Percentiles rank a stretch among this genome's conserved stretches.
Conservation (phyloP, 2,888 invertebrate genomes). For the Sinotaia quadrata region DNA sequence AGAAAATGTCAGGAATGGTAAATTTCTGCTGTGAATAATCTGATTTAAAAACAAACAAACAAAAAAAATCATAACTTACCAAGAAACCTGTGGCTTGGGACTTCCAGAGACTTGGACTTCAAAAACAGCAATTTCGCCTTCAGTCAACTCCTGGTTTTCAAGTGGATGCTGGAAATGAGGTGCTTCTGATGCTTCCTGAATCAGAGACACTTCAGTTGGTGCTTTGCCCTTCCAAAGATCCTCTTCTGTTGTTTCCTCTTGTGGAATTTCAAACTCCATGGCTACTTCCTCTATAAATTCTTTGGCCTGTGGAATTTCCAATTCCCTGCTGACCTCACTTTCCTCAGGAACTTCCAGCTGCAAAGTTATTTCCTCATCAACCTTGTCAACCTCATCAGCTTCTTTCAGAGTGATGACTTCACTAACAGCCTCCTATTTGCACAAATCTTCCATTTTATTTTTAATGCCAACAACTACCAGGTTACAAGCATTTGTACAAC, state of each 20-base stretch:
- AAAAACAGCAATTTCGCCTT: conserved; percentile 59
- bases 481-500: too few species aligned
- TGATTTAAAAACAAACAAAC: conserved; percentile 1
- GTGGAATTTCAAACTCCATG: background rate
- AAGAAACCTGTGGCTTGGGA: conserved; percentile 55
- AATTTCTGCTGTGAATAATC: too few species aligned
- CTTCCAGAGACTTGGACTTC: conserved; percentile 48
- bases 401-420: conserved; percentile 13
- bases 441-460: too few species aligned
- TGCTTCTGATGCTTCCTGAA: conserved; percentile 38
- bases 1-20: background rate
- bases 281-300: background rate
- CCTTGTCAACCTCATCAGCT: background rate
- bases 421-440: conserved; percentile 12
- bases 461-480: too few species aligned
- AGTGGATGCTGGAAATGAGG: conserved; percentile 57
- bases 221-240: background rate
- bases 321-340: conserved; percentile 5
- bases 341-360: background rate
- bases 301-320: background rate
- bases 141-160: conserved; percentile 58
- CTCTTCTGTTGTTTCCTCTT: conserved; percentile 10
- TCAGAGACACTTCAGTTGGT: conserved; percentile 15
- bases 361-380: conserved; percentile 9
- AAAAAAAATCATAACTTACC: conserved; percentile 38